A percentile compares a stretch with the other conserved stretches of the same genome.
Conservation (phyloP, 2,797 vertebrate species). For the Chrysolophus pictus region DNA sequence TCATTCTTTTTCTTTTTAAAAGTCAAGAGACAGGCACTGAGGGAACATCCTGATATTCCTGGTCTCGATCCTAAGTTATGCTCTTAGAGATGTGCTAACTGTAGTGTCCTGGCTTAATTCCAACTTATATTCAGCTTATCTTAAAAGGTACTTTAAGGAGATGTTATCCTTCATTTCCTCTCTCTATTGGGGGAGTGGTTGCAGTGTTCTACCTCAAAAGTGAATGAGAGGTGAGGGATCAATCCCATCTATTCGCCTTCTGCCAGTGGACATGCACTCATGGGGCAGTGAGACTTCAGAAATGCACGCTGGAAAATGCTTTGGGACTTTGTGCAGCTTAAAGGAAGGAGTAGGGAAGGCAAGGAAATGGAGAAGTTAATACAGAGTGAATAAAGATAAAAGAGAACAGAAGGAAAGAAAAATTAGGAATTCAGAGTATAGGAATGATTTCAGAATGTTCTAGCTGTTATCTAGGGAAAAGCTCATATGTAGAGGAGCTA, state of each 20-base stretch:
- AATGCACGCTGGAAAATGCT: slow-evolving; percentile 24
- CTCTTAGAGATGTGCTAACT: not conserved
- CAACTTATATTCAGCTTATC: slow-evolving; percentile 26
- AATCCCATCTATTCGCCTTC: slow-evolving; percentile 36
- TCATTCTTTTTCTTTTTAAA: not conserved
- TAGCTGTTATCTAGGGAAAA: not conserved
- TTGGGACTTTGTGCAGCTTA: slow-evolving; percentile 34
- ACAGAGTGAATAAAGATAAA: not conserved
- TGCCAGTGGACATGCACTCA: not conserved
- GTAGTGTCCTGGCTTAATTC: not conserved
- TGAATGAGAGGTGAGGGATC: slow-evolving; percentile 22
- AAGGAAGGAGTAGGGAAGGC: not conserved
- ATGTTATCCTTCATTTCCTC: slow-evolving; percentile 12
- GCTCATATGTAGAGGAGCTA: not conserved
- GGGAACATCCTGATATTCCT: slow-evolving; percentile 25
- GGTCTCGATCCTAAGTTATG: not conserved
- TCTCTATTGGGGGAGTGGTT: slow-evolving; percentile 13
- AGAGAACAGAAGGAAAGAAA: not conserved
- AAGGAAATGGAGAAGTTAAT: slow-evolving; percentile 6
- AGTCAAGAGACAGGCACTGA: not conserved
- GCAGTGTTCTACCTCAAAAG: slow-evolving; percentile 37
- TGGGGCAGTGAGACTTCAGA: slow-evolving; percentile 18
- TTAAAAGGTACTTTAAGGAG: slow-evolving; percentile 41
- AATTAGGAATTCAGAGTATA: not conserved
- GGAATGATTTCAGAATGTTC: slow-evolving; percentile 24